Percentiles rank a stretch among this genome's conserved stretches.
These are phyloP conservation scores for Tinamus guttatus DNA, from an alignment of 2,113 vertebrate genomes.

Conservation along the genomic window DNA sequence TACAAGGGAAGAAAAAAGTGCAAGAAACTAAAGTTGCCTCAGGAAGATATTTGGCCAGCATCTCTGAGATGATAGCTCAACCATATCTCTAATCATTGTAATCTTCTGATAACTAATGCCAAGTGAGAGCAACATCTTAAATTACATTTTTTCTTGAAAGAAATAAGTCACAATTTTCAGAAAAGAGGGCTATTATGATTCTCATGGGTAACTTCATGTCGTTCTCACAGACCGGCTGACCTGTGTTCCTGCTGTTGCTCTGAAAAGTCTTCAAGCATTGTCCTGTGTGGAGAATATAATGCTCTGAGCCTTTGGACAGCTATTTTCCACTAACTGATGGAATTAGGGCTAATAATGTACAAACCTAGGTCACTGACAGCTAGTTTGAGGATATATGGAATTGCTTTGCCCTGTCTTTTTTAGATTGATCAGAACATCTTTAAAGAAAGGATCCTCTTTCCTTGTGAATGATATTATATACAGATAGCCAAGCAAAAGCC, in stretches of 20 bases:
- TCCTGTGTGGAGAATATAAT: neutral
- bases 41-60: neutral
- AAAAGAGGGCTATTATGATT: neutral
- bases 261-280: neutral
- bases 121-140: neutral
- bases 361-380: neutral
- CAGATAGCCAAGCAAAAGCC: neutral
- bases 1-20: neutral
- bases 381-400: neutral
- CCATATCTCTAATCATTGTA: neutral
- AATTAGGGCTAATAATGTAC: neutral
- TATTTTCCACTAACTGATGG: neutral
- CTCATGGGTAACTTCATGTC: neutral
- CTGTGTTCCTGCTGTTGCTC: neutral
- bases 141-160: neutral
- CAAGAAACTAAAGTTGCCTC: neutral
- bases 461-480: neutral
- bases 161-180: neutral
- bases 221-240: neutral
- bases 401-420: neutral
- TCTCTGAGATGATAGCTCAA: neutral
- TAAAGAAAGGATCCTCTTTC: neutral
- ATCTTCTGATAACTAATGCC: neutral
- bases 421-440: neutral
- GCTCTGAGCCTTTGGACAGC: neutral